Base-by-base conservation (phyloP, 2,797 vertebrate species). In the Ambastaia sidthimunki region DNA sequence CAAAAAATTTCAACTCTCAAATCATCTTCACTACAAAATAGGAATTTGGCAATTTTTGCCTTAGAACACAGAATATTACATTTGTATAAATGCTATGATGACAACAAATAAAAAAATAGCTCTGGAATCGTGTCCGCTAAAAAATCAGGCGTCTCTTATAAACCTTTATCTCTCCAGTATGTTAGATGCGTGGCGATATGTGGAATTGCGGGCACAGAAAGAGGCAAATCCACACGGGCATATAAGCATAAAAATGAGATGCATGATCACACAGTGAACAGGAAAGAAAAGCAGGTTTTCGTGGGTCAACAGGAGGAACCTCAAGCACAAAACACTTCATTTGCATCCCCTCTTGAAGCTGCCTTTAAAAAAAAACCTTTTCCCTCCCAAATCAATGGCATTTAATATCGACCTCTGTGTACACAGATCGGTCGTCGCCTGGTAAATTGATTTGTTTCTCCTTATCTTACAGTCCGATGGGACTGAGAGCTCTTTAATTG, bases 371-470 rank as follows among this genome's bases (percentile, higher is more conserved):
- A n/a, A 80, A 86, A 83, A 84, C 84, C 78, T 82, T 48, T 82
- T 88, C 62, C 28, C 67, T 86, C 82, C 80, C 86, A 71, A 83
- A 83, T 87, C 89, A 83, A 83, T 92, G 88, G 88, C 90, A 91
- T 92, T 92, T 92, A 89, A 87, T 84, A 69, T 80, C 44, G 77
- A 76, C 78, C 72, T 74, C 41, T 75, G 78, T 13, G 55, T 15
- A 44, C 37, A 76, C 82, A 86, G 88, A 89, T 91, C 80, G 84
- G 85, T 85, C 87, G 87, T 87, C 86, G 85, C 85, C 86, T 31
- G 86, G 37, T 83, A 89, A 89, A 91, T 90, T 89, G 89, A 93
- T 90, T 89, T 86, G 57, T 70, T 52, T 85, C 77, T 82, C 81
- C 80, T 81, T 88, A 88, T 90, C 88, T 91, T 91, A 91, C 86